phyloP scores from a whole-genome alignment of 2,888 invertebrate species.

The Muschampia plurimacula region DNA sequence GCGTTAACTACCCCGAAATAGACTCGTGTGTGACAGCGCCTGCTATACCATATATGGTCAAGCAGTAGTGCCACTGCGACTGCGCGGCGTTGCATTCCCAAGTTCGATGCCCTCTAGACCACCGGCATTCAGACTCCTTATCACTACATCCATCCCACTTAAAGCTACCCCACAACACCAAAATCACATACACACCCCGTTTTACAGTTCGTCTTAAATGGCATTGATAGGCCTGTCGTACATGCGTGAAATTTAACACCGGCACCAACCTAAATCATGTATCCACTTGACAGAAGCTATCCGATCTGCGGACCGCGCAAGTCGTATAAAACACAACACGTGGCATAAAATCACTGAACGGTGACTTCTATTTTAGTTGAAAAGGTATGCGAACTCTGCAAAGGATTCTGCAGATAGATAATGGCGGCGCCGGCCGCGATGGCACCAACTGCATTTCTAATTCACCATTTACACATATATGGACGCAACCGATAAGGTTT shows the following conservation, averaged over 20 bases:
- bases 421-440: conserved; percentile 81
- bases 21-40: conserved; percentile 59
- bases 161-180: conserved; percentile 47
- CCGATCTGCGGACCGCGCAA: conserved; percentile 12
- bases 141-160: conserved; percentile 23
- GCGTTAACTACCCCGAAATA: conserved; percentile 65
- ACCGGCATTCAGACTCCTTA: conserved; percentile 49
- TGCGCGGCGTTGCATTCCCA: conserved; percentile 77
- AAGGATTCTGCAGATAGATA: conserved; percentile 82
- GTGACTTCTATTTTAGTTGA: conserved; percentile 76
- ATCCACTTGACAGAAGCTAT: conserved; percentile 46
- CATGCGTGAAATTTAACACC: conserved; percentile 84
- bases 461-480: conserved; percentile 58
- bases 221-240: conserved; percentile 78
- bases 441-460: conserved; percentile 61
- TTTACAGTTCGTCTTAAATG: conserved; percentile 71
- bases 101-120: conserved; percentile 78
- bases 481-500: conserved; percentile 55
- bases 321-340: conserved; percentile 71
- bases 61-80: conserved; percentile 76
- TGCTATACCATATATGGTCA: conserved; percentile 82
- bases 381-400: conserved; percentile 81
- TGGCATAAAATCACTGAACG: conserved; percentile 84
- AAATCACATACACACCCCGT: conserved; percentile 44
- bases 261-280: conserved; percentile 34